Evolutionary conservation across 2,888 invertebrate genomes (phyloP).

Genomic region (Bedellia somnulentella): DNA sequence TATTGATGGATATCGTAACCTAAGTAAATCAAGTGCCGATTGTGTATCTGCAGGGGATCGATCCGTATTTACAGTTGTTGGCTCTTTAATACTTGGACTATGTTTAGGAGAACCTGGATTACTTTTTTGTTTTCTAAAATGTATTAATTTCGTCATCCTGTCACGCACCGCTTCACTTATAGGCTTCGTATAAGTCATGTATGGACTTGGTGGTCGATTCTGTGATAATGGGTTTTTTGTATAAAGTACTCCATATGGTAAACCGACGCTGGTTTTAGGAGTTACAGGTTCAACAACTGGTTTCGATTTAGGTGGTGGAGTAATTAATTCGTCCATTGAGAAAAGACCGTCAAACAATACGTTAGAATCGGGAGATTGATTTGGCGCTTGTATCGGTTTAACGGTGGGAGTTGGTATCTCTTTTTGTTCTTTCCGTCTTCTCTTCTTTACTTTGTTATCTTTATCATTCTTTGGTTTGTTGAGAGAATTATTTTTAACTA

Average conservation of each 20-base stretch:
- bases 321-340: slow-evolving; percentile 31
- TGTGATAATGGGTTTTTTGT: no score
- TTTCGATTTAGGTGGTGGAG: slow-evolving; percentile 15
- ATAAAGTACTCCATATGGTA: no score
- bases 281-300: neutral
- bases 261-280: no score
- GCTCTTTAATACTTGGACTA: neutral
- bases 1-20: neutral
- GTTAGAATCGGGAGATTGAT: slow-evolving; percentile 14
- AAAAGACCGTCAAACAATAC: slow-evolving; percentile 31
- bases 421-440: slow-evolving; percentile 7
- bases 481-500: slow-evolving; percentile 24
- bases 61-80: neutral
- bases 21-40: neutral
- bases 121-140: slow-evolving; percentile 23
- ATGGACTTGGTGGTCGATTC: neutral
- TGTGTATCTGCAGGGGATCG: neutral
- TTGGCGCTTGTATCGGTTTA: slow-evolving; percentile 16
- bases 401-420: neutral
- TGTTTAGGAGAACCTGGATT: neutral
- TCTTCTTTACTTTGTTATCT: slow-evolving; percentile 8
- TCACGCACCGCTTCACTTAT: slow-evolving; percentile 22
- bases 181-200: neutral
- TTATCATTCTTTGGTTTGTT: slow-evolving; percentile 2
- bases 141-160: slow-evolving; percentile 26